A percentile compares a stretch with the other conserved stretches of the same genome.
Conservation (phyloP, 1,140 invertebrate genomes). For the Drosophila pandora region DNA sequence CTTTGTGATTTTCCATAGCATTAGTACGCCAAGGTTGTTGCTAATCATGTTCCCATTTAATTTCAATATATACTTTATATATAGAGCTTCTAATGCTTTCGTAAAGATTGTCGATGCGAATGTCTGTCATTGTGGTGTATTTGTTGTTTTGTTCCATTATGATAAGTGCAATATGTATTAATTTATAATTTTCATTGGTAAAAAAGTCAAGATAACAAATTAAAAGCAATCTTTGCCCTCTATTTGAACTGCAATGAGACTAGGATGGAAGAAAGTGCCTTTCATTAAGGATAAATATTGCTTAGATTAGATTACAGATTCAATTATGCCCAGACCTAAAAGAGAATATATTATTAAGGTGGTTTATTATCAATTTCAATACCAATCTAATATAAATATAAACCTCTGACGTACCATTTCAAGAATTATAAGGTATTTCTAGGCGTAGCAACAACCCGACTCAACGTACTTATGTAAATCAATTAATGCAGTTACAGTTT, state of each 20-base stretch:
- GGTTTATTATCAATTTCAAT: too few species aligned
- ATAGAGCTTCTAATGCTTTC: constrained; percentile 19
- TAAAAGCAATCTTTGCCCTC: constrained; percentile 38
- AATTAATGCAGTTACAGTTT: constrained; percentile 51
- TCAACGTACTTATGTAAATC: constrained; percentile 54
- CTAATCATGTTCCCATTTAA: constrained; percentile 69
- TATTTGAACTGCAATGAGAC: neutral
- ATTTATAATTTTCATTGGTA: constrained; percentile 1
- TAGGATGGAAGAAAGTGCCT: too few species aligned
- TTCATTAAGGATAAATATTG: too few species aligned
- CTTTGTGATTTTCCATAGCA: constrained; percentile 23
- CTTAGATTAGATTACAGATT: too few species aligned
- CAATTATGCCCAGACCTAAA: too few species aligned
- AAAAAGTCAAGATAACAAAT: neutral
- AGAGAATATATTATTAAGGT: too few species aligned
- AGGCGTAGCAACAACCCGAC: constrained; percentile 20
- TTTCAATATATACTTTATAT: constrained; percentile 49
- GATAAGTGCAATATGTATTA: constrained; percentile 15
- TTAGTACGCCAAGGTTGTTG: constrained; percentile 59
- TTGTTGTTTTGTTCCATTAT: constrained; percentile 21
- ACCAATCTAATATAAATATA: neutral
- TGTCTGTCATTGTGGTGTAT: constrained; percentile 41
- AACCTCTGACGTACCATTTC: neutral
- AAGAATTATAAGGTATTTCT: constrained; percentile 2
- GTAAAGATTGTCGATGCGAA: constrained; percentile 31